Evolutionary conservation across 2,888 invertebrate genomes (phyloP), one percentile per base, ranked within the genome.

Genomic region (Megalurothrips usitatus): DNA sequence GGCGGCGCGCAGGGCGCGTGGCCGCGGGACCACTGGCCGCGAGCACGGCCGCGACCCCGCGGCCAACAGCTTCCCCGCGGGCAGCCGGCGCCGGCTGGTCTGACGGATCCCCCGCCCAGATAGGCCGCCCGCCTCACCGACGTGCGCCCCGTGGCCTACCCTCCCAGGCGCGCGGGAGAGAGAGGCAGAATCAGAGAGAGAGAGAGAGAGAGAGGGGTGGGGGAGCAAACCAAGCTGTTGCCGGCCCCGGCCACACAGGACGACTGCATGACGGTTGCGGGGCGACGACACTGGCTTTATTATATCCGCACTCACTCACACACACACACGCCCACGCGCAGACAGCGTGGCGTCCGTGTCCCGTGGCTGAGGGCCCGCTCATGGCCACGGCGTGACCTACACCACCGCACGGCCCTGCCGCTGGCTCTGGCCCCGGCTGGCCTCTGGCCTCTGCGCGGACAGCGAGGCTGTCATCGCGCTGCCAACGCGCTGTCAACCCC

Each of bases 161-260:
- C 68, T 58, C 19, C 19, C 14, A 58, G 58, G 6, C 52, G 52
- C 14, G 23, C 26, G 81, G 26, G 81, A 81, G 79, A 80, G 19
- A 79, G 28, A 49, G 79, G 49, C n/a, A 81, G 49, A 80, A n/a
- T n/a, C 23, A 79, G n/a, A 43, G 43, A 9, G 26, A 79, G 43
- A 79, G 43, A 79, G n/a, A 79, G 80, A 79, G 43, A 79, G 43
- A 68, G 68, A 68, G 8, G 23, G 68, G 23, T 2, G 8, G 34
- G 28, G 79, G 23, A 8, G 23, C 3, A 68, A 8, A 68, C 1
- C 3, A 23, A 68, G 68, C n/a, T n/a, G 23, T 43, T 43, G 34
- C 34, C 6, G 34, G 34, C 34, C 34, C 6, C 34, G 34, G 6
- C 34, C 34, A 4, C 34, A 43, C 58, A 58, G 58, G 58, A 58